phyloP scores from a whole-genome alignment of 2,113 vertebrate species.

The Himantopus leucocephalus region DNA sequence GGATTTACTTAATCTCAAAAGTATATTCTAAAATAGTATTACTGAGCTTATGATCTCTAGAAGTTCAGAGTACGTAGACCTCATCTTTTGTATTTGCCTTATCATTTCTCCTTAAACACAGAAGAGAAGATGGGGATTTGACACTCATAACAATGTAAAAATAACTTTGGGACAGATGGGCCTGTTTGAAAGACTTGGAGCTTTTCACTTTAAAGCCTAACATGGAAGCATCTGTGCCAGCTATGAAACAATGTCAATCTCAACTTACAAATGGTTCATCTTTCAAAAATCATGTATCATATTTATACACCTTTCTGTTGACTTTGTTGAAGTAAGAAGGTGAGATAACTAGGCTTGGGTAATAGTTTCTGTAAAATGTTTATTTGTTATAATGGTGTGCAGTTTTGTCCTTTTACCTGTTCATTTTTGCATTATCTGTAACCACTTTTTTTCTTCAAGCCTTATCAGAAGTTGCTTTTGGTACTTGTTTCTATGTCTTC shows the following conservation, averaged over 20 bases:
- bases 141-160: background rate
- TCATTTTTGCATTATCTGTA: background rate
- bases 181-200: background rate
- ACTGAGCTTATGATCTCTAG: background rate
- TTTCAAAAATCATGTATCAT: background rate
- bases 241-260: background rate
- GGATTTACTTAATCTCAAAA: background rate
- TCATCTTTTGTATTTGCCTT: background rate
- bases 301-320: background rate
- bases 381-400: background rate
- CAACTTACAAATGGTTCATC: background rate
- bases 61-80: background rate
- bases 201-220: background rate
- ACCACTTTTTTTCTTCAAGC: background rate
- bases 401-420: background rate
- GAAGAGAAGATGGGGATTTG: background rate
- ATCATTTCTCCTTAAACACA: background rate
- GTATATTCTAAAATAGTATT: background rate
- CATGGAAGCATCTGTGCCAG: background rate
- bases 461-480: background rate
- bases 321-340: background rate
- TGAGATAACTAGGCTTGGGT: background rate
- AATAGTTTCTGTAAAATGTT: background rate
- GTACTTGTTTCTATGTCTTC: background rate
- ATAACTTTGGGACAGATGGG: constrained; percentile 2